Evolutionary conservation across 2,888 invertebrate genomes (phyloP).

Genomic region (Epistrophe eligans): DNA sequence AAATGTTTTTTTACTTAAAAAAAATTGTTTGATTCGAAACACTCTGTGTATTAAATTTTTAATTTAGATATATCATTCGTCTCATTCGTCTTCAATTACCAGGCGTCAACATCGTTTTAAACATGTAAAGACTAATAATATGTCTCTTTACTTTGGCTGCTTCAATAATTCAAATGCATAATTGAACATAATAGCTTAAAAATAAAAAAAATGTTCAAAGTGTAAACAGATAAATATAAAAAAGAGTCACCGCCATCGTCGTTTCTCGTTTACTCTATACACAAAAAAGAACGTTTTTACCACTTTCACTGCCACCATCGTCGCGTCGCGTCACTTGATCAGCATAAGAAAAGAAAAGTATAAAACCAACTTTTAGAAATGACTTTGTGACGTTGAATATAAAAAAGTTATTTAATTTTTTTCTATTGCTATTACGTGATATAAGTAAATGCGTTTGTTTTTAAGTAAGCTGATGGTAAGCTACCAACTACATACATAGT

Average conservation of each 20-base stretch:
- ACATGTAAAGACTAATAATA: constrained; percentile 39
- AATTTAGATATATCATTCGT: not conserved
- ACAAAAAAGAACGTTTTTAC: constrained; percentile 47
- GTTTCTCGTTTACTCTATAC: constrained; percentile 16
- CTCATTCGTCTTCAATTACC: constrained; percentile 36
- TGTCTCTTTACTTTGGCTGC: constrained; percentile 6
- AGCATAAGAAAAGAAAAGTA: constrained; percentile 35
- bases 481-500: constrained; percentile 21
- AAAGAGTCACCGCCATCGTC: constrained; percentile 28
- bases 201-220: constrained; percentile 21
- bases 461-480: constrained; percentile 15
- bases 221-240: constrained; percentile 35
- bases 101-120: constrained; percentile 11
- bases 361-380: constrained; percentile 26
- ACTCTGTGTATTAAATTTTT: not conserved
- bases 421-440: constrained; percentile 60
- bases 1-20: too few species aligned
- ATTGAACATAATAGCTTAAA: constrained; percentile 53
- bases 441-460: constrained; percentile 37
- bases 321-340: constrained; percentile 13
- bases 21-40: not conserved
- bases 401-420: constrained; percentile 66
- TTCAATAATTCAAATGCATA: constrained; percentile 55
- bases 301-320: constrained; percentile 60
- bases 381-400: not conserved